Conservation (phyloP, 53 echinoderm and acorn worm genomes). For the Patiria pectinifera region DNA sequence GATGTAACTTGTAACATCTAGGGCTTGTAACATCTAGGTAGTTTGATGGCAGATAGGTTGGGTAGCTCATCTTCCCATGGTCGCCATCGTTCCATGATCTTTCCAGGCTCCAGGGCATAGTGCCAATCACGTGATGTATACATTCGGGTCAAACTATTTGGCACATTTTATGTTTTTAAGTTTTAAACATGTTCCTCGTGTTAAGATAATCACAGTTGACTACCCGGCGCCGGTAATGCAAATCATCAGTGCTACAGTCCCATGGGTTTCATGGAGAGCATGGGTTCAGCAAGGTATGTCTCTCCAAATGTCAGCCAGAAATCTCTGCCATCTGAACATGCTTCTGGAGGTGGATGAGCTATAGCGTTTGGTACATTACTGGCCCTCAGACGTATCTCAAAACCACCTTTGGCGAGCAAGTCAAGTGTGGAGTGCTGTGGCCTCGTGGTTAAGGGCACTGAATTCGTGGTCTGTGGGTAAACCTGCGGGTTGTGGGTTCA, state of each 20-base stretch:
- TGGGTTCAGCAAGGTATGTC: conserved; percentile 12
- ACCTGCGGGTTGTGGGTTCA: too few species aligned
- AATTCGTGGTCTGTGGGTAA: too few species aligned
- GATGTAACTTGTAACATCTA: too few species aligned
- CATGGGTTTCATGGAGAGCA: conserved; percentile 14
- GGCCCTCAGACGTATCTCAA: conserved; percentile 52
- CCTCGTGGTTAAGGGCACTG: too few species aligned
- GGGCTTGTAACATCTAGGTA: conserved; percentile 23
- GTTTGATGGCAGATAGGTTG: too few species aligned
- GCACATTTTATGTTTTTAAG: neutral
- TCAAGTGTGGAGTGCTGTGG: too few species aligned
- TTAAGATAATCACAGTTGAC: neutral
- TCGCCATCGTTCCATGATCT: too few species aligned
- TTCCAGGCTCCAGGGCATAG: too few species aligned
- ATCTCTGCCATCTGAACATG: neutral
- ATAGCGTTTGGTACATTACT: conserved; percentile 12
- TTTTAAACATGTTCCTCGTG: conserved; percentile 26
- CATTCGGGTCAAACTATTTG: conserved; percentile 37
- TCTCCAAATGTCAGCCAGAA: conserved; percentile 5
- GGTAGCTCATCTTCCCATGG: too few species aligned
- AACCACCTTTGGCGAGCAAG: conserved; percentile 25
- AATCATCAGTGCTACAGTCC: conserved; percentile 14
- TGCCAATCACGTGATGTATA: neutral
- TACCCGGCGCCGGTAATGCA: conserved; percentile 23
- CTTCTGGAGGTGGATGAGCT: conserved; percentile 23